Conservation (phyloP, 2,113 vertebrate genomes). For the Upupa epops region DNA sequence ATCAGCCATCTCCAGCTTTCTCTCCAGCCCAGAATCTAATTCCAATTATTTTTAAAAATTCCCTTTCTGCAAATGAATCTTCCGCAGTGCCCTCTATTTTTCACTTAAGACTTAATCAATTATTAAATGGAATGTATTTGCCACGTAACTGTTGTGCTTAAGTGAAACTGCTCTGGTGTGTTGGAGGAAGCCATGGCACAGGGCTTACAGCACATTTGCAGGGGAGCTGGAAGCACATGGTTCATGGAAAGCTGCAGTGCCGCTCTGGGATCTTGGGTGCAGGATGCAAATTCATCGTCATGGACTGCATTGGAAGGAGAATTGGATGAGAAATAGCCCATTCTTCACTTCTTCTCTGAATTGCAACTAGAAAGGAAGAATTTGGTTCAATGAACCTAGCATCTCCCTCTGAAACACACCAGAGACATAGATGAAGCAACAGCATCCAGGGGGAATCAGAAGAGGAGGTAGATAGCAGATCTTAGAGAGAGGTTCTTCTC, state of each 20-base stretch:
- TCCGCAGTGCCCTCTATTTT: constrained; percentile 21
- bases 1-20: constrained; percentile 43
- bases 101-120: constrained; percentile 55
- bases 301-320: neutral
- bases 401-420: neutral
- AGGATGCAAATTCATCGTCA: neutral
- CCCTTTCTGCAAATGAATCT: constrained; percentile 47
- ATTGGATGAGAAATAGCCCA: accelerated
- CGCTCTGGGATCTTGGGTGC: neutral
- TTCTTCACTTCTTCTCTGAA: neutral
- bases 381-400: neutral
- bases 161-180: neutral
- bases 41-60: neutral
- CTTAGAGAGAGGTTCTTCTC: no score
- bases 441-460: no score
- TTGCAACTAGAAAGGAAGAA: neutral
- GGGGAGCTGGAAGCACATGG: neutral
- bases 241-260: neutral
- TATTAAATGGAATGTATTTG: constrained; percentile 34
- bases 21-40: constrained; percentile 49
- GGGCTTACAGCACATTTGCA: neutral
- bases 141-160: neutral
- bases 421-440: neutral
- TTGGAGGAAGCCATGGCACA: neutral
- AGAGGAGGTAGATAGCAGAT: no score